Evolutionary conservation across 2,888 invertebrate genomes (phyloP).

Genomic region (Gastracanthus pulcherrimus): DNA sequence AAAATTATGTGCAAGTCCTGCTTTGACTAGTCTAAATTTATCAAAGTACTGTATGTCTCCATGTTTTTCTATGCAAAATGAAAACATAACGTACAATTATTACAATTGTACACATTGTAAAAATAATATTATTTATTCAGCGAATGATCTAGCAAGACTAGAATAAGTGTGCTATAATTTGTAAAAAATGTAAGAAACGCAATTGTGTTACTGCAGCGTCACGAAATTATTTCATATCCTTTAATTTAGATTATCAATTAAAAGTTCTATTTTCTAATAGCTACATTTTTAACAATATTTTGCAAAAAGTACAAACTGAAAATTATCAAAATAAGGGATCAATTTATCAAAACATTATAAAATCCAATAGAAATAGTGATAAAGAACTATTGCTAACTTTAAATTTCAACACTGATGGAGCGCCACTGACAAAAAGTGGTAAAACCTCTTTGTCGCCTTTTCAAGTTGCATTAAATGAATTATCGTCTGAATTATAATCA

Average conservation of each 20-base stretch:
- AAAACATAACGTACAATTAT: neutral
- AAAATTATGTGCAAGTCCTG: neutral
- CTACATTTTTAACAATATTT: neutral
- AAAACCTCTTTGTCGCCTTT: neutral
- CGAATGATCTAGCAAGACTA: neutral
- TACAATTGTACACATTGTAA: neutral
- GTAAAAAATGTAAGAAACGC: neutral
- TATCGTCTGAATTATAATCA: neutral
- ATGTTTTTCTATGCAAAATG: neutral
- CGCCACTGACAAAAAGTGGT: constrained; percentile 1
- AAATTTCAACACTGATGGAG: constrained; percentile 2
- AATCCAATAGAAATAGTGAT: neutral
- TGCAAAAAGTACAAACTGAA: neutral
- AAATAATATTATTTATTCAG: neutral
- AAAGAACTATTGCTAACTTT: neutral
- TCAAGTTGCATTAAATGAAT: neutral
- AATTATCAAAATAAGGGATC: neutral
- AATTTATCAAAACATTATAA: neutral
- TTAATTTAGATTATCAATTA: neutral
- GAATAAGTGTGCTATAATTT: neutral
- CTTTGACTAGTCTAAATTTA: neutral
- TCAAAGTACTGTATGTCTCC: neutral
- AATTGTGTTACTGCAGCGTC: neutral
- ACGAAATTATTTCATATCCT: constrained; percentile 3
- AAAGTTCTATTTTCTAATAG: neutral